Evolutionary conservation across 2,113 vertebrate genomes (phyloP), one percentile per base, ranked within the genome.

Genomic region (Chaetodon trifascialis): DNA sequence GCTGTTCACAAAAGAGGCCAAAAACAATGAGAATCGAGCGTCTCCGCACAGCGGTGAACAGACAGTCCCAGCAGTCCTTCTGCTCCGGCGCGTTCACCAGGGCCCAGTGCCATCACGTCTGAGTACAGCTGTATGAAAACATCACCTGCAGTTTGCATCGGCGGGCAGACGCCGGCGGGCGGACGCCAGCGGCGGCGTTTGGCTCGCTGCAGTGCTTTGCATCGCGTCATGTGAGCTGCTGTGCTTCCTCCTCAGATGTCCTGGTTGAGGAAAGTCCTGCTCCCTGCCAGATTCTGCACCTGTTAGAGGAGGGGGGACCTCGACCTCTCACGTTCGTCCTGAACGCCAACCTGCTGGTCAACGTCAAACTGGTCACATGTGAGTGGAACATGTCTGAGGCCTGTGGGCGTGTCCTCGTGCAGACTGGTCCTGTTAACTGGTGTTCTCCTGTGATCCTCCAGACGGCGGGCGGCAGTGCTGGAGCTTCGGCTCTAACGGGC

Each of bases 301-400:
- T 97, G 12, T 94, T 99, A 82, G 94, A 94, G 79, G 96, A 97
- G 67, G 95, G 92, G 88, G 95, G 91, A 58, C 94, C 94, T 16
- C 94, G 90, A 71, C 96, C 95, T 44, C 84, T 98, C 91, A 98
- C 96, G 2, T 99, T 99, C 76, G 94, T 99, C 34, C 92, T 99
- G 73, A 99, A 99, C 81, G 95, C 96, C 78, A 99, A 99, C 91
- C 94, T 99, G 34, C 94, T 99, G 21, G 94, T 99, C 80, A 98
- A 97, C 81, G 95, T 99, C 91, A 97, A 96, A 87, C 92, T 98
- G 74, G 88, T 96, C 34, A 93, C 93, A 84, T 97, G 98, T 99
- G 94, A 96, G 96, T 96, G 88, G 19, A 63, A 47, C 0, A 36
- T 7, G 16, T 17, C 38, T 58, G 3, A 51, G 14, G 5, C 5